Conservation (phyloP, 2,888 invertebrate species). For the Pyrrhosoma nymphula region DNA sequence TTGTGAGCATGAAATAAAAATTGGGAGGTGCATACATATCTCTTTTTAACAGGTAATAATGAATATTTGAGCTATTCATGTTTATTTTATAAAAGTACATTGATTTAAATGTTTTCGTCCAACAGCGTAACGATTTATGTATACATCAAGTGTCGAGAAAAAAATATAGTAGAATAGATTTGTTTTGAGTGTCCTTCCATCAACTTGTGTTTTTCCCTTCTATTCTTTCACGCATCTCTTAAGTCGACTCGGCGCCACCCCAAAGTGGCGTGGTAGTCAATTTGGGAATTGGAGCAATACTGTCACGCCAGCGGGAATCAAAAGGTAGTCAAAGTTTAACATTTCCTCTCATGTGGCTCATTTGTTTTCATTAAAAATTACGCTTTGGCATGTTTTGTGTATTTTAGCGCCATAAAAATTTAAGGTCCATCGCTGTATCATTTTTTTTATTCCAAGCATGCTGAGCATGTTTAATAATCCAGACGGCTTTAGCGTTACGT, state of each 20-base stretch:
- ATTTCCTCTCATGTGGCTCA: background rate
- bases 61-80: too few species aligned
- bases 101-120: too few species aligned
- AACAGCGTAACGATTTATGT: background rate
- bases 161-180: background rate
- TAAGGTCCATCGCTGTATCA: background rate
- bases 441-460: background rate
- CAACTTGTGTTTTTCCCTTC: background rate
- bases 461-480: background rate
- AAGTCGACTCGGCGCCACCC: constrained; percentile 26
- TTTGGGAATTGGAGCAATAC: constrained; percentile 21
- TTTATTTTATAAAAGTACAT: too few species aligned
- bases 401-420: background rate
- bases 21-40: too few species aligned
- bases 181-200: background rate
- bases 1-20: too few species aligned
- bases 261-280: background rate
- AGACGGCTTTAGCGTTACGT: background rate
- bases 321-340: background rate
- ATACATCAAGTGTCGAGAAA: background rate
- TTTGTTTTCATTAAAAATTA: background rate
- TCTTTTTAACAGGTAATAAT: too few species aligned
- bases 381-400: constrained; percentile 18
- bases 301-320: constrained; percentile 7
- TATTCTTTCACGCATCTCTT: constrained; percentile 14